These are phyloP conservation scores for Cheumatopsyche charites DNA, from an alignment of 1,140 invertebrate species.

Conservation along the genomic window DNA sequence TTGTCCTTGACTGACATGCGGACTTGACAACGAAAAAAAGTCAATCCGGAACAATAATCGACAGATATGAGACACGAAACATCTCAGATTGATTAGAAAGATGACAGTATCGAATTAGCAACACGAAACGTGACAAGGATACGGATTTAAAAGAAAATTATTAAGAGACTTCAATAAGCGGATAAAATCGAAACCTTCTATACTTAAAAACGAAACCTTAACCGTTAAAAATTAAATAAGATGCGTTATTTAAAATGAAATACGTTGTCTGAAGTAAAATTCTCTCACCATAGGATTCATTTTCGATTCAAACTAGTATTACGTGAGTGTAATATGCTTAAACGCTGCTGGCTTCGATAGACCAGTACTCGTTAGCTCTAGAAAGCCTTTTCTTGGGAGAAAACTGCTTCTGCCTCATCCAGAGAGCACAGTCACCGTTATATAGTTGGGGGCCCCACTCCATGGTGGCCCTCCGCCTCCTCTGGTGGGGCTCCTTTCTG, in stretches of 20 bases:
- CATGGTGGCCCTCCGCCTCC: neutral
- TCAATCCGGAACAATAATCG: constrained; percentile 1
- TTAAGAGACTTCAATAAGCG: neutral
- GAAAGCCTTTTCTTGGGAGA: constrained; percentile 46
- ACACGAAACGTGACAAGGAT: neutral
- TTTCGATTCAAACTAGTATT: constrained; percentile 20
- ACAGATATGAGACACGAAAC: neutral
- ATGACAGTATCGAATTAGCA: neutral
- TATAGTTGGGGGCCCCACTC: constrained; percentile 28
- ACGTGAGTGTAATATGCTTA: neutral
- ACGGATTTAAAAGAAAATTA: neutral
- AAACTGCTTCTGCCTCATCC: constrained; percentile 44
- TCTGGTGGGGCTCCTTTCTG: constrained; percentile 26
- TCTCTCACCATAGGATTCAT: constrained; percentile 42
- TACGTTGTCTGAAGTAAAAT: no score
- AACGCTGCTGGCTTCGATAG: constrained; percentile 19
- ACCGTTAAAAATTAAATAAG: no score
- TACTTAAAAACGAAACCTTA: neutral
- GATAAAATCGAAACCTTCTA: neutral
- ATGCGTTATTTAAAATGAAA: no score
- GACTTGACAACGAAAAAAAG: neutral
- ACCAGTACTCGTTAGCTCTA: constrained; percentile 29
- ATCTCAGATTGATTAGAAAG: neutral
- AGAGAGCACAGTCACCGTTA: constrained; percentile 19
- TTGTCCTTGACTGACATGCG: constrained; percentile 25